Conservation (phyloP, 1,140 invertebrate species). For the Platorchestia sp. region DNA sequence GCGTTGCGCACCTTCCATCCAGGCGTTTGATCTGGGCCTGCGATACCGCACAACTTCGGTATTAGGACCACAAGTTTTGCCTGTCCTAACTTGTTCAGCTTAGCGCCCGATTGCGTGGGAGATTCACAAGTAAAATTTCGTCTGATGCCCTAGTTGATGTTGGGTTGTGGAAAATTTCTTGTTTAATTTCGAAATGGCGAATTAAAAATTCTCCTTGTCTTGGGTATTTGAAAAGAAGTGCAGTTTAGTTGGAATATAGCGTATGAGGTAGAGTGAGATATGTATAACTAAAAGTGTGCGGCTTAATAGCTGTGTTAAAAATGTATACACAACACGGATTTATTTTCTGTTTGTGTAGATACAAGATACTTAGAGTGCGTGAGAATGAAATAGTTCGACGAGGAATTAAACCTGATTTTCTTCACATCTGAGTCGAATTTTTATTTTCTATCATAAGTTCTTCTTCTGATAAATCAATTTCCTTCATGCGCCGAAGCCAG, state of each 20-base stretch:
- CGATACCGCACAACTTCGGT: background rate
- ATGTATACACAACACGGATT: no score
- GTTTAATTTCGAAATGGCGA: background rate
- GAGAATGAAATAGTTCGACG: no score
- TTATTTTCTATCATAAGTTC: no score
- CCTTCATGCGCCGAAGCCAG: no score
- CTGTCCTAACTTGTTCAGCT: background rate
- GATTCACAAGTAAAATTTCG: background rate
- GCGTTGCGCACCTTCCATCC: background rate
- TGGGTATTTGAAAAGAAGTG: background rate
- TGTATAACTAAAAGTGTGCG: no score
- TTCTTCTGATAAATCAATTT: no score
- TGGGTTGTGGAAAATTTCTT: background rate
- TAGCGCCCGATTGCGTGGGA: background rate
- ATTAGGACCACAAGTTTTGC: background rate
- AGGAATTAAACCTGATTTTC: no score
- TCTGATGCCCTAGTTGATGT: background rate
- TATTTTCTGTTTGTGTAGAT: no score
- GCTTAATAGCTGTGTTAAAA: no score
- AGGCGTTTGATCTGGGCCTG: background rate
- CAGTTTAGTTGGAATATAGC: background rate
- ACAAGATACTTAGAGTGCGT: no score
- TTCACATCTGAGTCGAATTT: no score
- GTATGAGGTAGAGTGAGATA: background rate
- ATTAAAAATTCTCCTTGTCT: background rate